Evolutionary conservation across 2,888 invertebrate genomes (phyloP).

Genomic region (Camponotus fellah): DNA sequence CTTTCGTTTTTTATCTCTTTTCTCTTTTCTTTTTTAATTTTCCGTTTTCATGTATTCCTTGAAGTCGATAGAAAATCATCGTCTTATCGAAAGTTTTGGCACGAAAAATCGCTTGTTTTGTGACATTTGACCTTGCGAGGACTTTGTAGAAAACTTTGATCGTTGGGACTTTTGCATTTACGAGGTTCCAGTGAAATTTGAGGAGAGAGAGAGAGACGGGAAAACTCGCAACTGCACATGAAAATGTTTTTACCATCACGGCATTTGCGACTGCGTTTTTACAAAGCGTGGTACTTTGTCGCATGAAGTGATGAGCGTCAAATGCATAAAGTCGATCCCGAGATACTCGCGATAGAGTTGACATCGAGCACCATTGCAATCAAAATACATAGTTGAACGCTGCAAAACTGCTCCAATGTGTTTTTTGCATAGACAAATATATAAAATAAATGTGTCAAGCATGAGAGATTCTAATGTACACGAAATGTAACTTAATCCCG

Average conservation of each 20-base stretch:
- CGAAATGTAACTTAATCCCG: conserved; percentile 12
- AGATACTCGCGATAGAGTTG: conserved; percentile 31
- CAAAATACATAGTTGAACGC: conserved; percentile 31
- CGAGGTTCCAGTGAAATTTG: conserved; percentile 44
- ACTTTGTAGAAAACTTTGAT: conserved; percentile 58
- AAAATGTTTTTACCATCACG: conserved; percentile 32
- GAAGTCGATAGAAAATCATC: conserved; percentile 34
- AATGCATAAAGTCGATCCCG: conserved; percentile 43
- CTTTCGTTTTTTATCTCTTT: conserved; percentile 3
- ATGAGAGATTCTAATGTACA: conserved; percentile 17
- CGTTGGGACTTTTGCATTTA: conserved; percentile 10
- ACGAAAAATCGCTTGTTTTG: conserved; percentile 53
- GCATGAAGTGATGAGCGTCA: conserved; percentile 43
- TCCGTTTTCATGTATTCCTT: conserved; percentile 24
- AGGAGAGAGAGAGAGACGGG: not conserved
- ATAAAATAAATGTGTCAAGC: conserved; percentile 1
- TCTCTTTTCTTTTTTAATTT: conserved; percentile 52
- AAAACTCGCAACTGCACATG: conserved; percentile 20
- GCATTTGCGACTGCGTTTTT: conserved; percentile 43
- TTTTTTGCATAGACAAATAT: not conserved
- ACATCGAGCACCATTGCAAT: conserved; percentile 24
- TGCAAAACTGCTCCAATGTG: conserved; percentile 33
- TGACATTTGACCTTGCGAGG: conserved; percentile 16
- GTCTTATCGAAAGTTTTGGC: conserved; percentile 4
- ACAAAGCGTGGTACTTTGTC: conserved; percentile 39